Evolutionary conservation across 2,113 vertebrate genomes (phyloP), one percentile per base, ranked within the genome.

Genomic region (Pyxicephalus adspersus): DNA sequence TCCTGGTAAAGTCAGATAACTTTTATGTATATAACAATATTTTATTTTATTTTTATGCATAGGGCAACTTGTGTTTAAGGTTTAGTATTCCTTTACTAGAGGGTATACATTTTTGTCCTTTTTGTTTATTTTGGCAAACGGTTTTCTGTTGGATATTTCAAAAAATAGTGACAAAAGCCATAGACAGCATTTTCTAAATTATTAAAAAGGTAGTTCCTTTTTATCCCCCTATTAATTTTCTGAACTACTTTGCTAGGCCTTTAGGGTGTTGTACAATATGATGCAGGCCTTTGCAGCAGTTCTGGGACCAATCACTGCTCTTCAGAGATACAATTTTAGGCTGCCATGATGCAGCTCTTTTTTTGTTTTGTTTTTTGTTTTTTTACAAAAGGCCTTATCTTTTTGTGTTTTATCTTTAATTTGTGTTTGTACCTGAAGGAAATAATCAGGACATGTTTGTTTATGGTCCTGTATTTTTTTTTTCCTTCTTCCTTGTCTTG

Each of bases 331-430:
- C 28, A 6, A 60, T 9, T 29, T 26, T 51, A 76, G 22, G 85
- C 83, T 74, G 65, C 61, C 52, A 84, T 89, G 85, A 83, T 83
- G 89, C 90, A 64, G 85, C 89, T 26, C 25, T 15, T 72, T 93
- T 90, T 87, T 28, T 91, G n/a, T n/a, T n/a, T n/a, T n/a, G n/a
- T n/a, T n/a, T n/a, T n/a, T n/a, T 26, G 31, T 15, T 72, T 93
- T 90, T 87, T 28, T 91, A 89, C 90, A 90, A 86, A 90, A 95
- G 88, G 95, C 96, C 97, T 97, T 96, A 97, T 89, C 88, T 87
- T 94, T 90, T 90, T 86, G 89, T 75, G 86, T 86, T 86, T 88
- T 88, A 85, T 87, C 64, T 83, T 70, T 55, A 19, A 52, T 51
- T 86, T 74, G 80, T 89, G 87, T 91, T 86, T 89, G 85, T 87